Percentiles rank a stretch among this genome's conserved stretches.
These are phyloP conservation scores for Mactromeris polynyma DNA, from an alignment of 2,888 invertebrate genomes.

Conservation along the genomic window DNA sequence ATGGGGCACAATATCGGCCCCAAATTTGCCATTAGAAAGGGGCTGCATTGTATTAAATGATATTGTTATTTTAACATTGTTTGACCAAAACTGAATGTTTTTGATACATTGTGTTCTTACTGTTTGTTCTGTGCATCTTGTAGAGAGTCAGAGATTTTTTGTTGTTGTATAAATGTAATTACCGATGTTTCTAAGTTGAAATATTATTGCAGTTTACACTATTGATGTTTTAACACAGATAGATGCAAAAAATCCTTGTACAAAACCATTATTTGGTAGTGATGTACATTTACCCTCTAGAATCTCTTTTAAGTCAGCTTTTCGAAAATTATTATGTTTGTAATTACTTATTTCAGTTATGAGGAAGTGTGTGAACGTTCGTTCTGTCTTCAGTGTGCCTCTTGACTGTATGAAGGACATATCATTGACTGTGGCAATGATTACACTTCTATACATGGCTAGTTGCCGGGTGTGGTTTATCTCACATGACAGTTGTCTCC, in stretches of 20 bases:
- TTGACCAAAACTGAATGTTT: too few species aligned
- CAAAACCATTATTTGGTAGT: background rate
- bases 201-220: background rate
- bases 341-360: conserved; percentile 69
- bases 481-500: background rate
- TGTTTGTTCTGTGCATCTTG: too few species aligned
- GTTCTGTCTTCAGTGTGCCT: conserved; percentile 74
- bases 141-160: too few species aligned
- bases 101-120: too few species aligned
- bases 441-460: background rate
- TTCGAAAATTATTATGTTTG: background rate
- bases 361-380: conserved; percentile 72
- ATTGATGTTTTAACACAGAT: background rate
- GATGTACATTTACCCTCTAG: background rate
- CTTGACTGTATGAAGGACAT: conserved; percentile 46
- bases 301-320: background rate
- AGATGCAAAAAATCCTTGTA: background rate
- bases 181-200: background rate
- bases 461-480: background rate
- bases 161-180: too few species aligned
- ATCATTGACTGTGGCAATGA: background rate
- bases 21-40: too few species aligned
- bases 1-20: too few species aligned
- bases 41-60: too few species aligned
- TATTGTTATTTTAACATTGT: too few species aligned